Conservation (phyloP, 2,113 vertebrate genomes). For the Brienomyrus longianalis region DNA sequence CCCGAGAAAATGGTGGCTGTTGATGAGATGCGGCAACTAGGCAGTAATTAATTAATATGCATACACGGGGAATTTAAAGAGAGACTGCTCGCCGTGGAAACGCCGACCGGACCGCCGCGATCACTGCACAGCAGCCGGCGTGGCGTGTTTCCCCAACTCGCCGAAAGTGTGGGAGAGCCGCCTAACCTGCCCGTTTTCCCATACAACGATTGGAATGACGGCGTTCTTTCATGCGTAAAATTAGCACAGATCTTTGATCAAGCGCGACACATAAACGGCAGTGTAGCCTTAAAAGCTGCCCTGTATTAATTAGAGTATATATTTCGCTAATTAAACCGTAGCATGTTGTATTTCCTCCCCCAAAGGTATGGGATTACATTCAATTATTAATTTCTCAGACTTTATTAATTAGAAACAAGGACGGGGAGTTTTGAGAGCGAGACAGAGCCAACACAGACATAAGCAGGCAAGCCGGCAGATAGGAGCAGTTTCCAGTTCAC, state of each 20-base stretch:
- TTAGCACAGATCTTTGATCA: slow-evolving; percentile 30
- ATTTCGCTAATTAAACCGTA: slow-evolving; percentile 50
- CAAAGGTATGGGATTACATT: slow-evolving; percentile 41
- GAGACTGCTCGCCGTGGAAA: slow-evolving; percentile 12
- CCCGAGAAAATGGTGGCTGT: slow-evolving; percentile 26
- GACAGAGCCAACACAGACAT: not conserved
- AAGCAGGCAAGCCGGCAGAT: not conserved
- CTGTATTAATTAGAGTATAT: slow-evolving; percentile 45
- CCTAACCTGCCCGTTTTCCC: not conserved
- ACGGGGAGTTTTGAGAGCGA: slow-evolving; percentile 14
- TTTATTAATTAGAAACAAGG: slow-evolving; percentile 48
- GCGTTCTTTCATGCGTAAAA: slow-evolving; percentile 34
- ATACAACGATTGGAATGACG: not conserved
- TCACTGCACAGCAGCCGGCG: not conserved
- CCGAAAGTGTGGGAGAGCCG: not conserved
- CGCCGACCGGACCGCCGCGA: not conserved
- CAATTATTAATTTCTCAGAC: slow-evolving; percentile 49
- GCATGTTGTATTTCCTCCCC: slow-evolving; percentile 41
- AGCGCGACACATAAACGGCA: slow-evolving; percentile 29
- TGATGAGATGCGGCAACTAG: slow-evolving; percentile 39
- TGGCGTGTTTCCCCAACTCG: not conserved
- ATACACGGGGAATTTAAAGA: slow-evolving; percentile 19
- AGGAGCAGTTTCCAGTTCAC: not conserved
- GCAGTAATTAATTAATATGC: slow-evolving; percentile 49
- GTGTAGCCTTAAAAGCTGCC: slow-evolving; percentile 38